phyloP scores from a whole-genome alignment of 2,888 invertebrate species.

The Hypolimnas misippus region DNA sequence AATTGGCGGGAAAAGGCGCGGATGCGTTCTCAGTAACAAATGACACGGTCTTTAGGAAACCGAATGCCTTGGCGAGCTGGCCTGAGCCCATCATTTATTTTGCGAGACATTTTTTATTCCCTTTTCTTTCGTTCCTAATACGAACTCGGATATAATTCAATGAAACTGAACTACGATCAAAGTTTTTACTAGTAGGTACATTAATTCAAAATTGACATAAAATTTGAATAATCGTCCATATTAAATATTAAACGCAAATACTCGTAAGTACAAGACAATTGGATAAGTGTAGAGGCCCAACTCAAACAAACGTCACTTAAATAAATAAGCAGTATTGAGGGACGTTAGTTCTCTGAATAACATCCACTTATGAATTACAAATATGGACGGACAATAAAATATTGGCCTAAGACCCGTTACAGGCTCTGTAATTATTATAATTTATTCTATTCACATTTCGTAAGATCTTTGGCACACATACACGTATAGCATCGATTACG shows the following conservation, averaged over 20 bases:
- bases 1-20: slow-evolving; percentile 23
- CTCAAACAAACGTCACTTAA: slow-evolving; percentile 44
- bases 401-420: slow-evolving; percentile 46
- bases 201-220: neutral
- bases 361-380: slow-evolving; percentile 48
- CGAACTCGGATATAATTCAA: slow-evolving; percentile 2
- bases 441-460: slow-evolving; percentile 70
- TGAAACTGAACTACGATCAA: neutral
- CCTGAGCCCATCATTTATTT: slow-evolving; percentile 59
- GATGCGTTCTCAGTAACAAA: slow-evolving; percentile 38
- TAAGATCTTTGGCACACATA: slow-evolving; percentile 58
- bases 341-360: slow-evolving; percentile 46
- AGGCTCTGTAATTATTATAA: slow-evolving; percentile 58
- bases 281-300: slow-evolving; percentile 34
- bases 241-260: neutral
- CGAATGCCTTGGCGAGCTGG: slow-evolving; percentile 42
- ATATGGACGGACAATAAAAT: slow-evolving; percentile 41
- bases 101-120: slow-evolving; percentile 42
- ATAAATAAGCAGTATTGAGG: slow-evolving; percentile 44
- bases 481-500: slow-evolving; percentile 14
- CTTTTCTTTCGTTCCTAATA: slow-evolving; percentile 28
- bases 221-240: neutral
- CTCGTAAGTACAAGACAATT: slow-evolving; percentile 7
- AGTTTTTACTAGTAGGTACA: neutral
- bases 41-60: slow-evolving; percentile 39